Evolutionary conservation across 2,888 invertebrate species (phyloP).

Genomic region (Melinaea marsaeus): DNA sequence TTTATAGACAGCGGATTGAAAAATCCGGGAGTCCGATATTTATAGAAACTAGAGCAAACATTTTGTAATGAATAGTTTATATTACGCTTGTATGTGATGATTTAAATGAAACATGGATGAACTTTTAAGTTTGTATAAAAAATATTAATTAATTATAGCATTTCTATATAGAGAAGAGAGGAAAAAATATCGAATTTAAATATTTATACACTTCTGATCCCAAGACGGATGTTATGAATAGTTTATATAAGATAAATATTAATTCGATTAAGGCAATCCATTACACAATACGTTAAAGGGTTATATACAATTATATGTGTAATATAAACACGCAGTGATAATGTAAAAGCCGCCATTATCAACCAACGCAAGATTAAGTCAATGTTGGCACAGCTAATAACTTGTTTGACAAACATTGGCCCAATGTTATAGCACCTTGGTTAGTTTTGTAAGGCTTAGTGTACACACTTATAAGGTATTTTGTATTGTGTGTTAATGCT

Average conservation of each 20-base stretch:
- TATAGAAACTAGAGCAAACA: slow-evolving; percentile 17
- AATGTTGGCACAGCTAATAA: slow-evolving; percentile 23
- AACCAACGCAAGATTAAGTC: slow-evolving; percentile 12
- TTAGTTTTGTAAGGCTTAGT: neutral
- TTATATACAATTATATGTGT: neutral
- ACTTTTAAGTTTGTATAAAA: too few species aligned
- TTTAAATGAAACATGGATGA: too few species aligned
- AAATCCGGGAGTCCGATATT: slow-evolving; percentile 25
- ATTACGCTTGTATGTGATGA: too few species aligned
- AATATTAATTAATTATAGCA: too few species aligned
- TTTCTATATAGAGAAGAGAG: too few species aligned
- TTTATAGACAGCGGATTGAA: slow-evolving; percentile 19
- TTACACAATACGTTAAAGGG: slow-evolving; percentile 4
- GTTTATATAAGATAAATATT: slow-evolving; percentile 4
- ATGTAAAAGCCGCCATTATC: neutral
- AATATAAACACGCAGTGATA: slow-evolving; percentile 5
- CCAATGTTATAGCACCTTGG: slow-evolving; percentile 10
- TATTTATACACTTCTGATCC: too few species aligned
- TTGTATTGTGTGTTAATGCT: too few species aligned
- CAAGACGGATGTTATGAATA: neutral
- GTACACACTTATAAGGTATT: too few species aligned
- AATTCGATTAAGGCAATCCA: slow-evolving; percentile 3
- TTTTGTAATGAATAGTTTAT: slow-evolving; percentile 11
- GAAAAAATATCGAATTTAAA: too few species aligned
- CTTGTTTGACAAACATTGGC: slow-evolving; percentile 17